These are phyloP conservation scores for Antrozous pallidus DNA, from an alignment of 2,797 vertebrate species.

Conservation along the genomic window DNA sequence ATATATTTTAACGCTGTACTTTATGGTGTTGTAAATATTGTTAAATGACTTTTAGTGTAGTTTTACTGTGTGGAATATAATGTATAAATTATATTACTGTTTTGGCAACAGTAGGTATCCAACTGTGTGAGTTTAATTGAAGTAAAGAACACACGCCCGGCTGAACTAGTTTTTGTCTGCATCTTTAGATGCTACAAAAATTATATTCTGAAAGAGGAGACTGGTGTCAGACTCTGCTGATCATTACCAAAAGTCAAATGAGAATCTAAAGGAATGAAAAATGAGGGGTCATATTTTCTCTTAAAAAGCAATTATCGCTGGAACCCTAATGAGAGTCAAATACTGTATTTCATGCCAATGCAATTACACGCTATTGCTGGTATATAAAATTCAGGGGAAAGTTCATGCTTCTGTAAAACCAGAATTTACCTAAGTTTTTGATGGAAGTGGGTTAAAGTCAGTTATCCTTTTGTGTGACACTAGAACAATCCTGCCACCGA, in stretches of 20 bases:
- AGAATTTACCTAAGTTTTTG: constrained; percentile 58
- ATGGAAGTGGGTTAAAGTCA: constrained; percentile 25
- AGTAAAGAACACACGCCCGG: constrained; percentile 83
- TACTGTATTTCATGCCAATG: constrained; percentile 65
- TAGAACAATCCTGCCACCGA: background rate
- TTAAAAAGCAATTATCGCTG: constrained; percentile 62
- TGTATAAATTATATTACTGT: constrained; percentile 88
- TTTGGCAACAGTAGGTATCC: constrained; percentile 86
- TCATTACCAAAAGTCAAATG: constrained; percentile 69
- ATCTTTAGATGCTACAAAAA: constrained; percentile 76
- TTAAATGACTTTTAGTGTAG: constrained; percentile 89
- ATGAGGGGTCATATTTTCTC: constrained; percentile 61
- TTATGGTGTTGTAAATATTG: constrained; percentile 89
- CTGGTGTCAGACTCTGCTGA: constrained; percentile 69
- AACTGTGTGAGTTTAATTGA: constrained; percentile 90
- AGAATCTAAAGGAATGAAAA: constrained; percentile 64
- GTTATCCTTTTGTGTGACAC: background rate
- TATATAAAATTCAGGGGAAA: constrained; percentile 60
- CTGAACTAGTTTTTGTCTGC: constrained; percentile 81
- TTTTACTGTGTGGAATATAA: constrained; percentile 88
- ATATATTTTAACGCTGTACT: constrained; percentile 89
- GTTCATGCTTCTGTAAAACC: constrained; percentile 47
- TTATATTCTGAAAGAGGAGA: constrained; percentile 69
- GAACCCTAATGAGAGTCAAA: constrained; percentile 66
- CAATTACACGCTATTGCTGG: constrained; percentile 40